Conservation (phyloP, 2,888 invertebrate species). For the Toxonevra muliebris region DNA sequence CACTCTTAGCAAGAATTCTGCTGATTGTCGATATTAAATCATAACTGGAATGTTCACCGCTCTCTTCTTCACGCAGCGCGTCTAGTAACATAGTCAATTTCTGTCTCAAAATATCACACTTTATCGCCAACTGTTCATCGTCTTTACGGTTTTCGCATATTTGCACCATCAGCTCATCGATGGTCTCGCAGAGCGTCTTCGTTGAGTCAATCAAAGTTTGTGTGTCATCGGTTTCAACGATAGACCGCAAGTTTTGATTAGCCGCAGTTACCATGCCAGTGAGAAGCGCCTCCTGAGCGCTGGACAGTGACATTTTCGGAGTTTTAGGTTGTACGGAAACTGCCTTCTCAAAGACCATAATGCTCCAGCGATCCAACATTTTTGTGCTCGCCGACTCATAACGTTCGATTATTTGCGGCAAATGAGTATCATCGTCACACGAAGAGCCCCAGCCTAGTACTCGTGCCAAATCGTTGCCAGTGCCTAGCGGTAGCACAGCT, state of each 20-base stretch:
- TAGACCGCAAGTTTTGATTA: slow-evolving; percentile 83
- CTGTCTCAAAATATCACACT: slow-evolving; percentile 77
- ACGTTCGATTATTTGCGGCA: slow-evolving; percentile 89
- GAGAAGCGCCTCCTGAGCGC: slow-evolving; percentile 66
- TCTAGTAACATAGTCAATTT: slow-evolving; percentile 79
- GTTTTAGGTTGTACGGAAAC: slow-evolving; percentile 69
- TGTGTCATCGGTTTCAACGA: slow-evolving; percentile 84
- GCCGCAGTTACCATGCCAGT: slow-evolving; percentile 81
- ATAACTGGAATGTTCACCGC: slow-evolving; percentile 61
- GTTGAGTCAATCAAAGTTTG: slow-evolving; percentile 77
- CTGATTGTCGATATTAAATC: slow-evolving; percentile 58
- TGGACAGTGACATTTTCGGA: slow-evolving; percentile 66
- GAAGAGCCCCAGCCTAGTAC: slow-evolving; percentile 97
- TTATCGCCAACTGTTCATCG: slow-evolving; percentile 71
- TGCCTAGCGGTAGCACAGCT: slow-evolving; percentile 93
- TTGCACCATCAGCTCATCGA: slow-evolving; percentile 77
- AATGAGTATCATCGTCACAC: slow-evolving; percentile 93
- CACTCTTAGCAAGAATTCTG: slow-evolving; percentile 54
- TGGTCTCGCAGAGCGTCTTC: slow-evolving; percentile 80
- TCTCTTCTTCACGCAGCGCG: slow-evolving; percentile 76
- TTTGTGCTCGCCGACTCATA: slow-evolving; percentile 97
- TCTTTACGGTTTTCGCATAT: slow-evolving; percentile 71
- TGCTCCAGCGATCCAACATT: slow-evolving; percentile 97
- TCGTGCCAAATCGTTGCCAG: slow-evolving; percentile 95
- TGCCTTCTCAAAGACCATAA: slow-evolving; percentile 89